Evolutionary conservation across 1,140 invertebrate species (phyloP).

Genomic region (Drosophila nebulosa): DNA sequence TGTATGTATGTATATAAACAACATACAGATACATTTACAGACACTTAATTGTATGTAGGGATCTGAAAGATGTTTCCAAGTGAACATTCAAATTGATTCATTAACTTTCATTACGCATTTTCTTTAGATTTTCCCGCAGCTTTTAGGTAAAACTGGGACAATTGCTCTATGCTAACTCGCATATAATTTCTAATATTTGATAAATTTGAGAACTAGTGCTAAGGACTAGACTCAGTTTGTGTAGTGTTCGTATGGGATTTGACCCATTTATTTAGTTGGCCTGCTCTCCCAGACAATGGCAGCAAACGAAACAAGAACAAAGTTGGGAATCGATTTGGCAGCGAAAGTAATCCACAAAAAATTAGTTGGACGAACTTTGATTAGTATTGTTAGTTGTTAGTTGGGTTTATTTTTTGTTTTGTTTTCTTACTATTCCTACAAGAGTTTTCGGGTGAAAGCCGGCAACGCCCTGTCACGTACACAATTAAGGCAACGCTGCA

Average conservation of each 20-base stretch:
- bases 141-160: too few species aligned
- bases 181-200: too few species aligned
- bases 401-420: background rate
- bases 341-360: background rate
- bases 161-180: too few species aligned
- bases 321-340: background rate
- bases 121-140: too few species aligned
- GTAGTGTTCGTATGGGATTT: too few species aligned
- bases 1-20: background rate
- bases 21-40: background rate
- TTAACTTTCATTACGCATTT: too few species aligned
- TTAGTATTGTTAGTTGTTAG: constrained; percentile 9
- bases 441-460: constrained; percentile 28
- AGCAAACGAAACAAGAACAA: background rate
- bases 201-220: too few species aligned
- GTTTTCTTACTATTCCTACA: background rate
- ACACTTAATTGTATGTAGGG: background rate
- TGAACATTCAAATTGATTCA: background rate
- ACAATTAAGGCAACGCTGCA: constrained; percentile 45
- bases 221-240: too few species aligned
- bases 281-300: background rate
- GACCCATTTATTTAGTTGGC: background rate
- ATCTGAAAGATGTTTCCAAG: background rate
- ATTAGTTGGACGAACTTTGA: constrained; percentile 17
- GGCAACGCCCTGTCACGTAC: constrained; percentile 34